phyloP scores from a whole-genome alignment of 1,140 invertebrate genomes.

The Brachionus manjavacas region DNA sequence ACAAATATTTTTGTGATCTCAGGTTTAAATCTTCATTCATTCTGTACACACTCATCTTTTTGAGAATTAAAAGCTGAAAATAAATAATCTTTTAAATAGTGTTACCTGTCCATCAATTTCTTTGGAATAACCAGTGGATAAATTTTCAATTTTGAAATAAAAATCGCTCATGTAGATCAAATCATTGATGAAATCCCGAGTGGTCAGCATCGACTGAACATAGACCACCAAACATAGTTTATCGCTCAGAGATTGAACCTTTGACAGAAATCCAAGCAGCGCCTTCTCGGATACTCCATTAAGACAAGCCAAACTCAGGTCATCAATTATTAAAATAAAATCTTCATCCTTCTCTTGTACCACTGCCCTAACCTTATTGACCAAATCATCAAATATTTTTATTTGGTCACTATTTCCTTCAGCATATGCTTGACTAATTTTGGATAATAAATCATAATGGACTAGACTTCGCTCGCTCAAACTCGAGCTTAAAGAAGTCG shows the following conservation, averaged over 20 bases:
- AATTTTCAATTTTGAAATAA: neutral
- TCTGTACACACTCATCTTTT: neutral
- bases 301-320: neutral
- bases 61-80: too few species aligned
- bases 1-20: slow-evolving; percentile 16
- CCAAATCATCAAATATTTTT: neutral
- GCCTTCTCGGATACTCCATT: neutral
- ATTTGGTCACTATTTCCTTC: neutral
- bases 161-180: slow-evolving; percentile 7
- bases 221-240: neutral
- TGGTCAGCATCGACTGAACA: neutral
- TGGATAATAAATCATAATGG: neutral
- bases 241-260: neutral
- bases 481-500: neutral
- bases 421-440: neutral
- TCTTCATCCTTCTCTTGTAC: neutral
- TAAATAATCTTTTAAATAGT: neutral
- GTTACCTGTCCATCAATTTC: slow-evolving; percentile 37
- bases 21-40: neutral
- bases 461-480: neutral
- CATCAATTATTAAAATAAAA: neutral
- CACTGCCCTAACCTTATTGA: neutral
- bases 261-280: neutral
- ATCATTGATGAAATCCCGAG: neutral
- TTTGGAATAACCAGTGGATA: slow-evolving; percentile 31